Evolutionary conservation across 1,140 invertebrate genomes (phyloP).

Genomic region (Leptinotarsa texana): DNA sequence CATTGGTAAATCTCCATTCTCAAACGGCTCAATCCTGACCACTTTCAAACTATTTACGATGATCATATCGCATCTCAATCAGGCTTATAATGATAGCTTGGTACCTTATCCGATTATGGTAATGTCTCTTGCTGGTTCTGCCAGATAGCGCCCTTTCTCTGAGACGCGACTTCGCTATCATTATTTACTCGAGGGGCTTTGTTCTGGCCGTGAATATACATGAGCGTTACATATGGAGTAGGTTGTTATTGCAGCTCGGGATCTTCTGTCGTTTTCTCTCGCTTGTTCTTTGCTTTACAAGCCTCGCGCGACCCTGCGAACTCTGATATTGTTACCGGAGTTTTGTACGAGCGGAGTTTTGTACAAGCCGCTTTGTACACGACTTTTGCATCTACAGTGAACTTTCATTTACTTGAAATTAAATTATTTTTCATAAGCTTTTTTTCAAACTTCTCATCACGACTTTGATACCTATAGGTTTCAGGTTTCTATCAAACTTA

Average conservation of each 20-base stretch:
- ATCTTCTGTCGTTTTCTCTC: neutral
- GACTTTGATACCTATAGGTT: no score
- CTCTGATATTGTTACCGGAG: constrained; percentile 44
- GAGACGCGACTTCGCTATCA: constrained; percentile 20
- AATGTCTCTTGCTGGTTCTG: constrained; percentile 44
- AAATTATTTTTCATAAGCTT: neutral
- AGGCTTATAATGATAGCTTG: constrained; percentile 40
- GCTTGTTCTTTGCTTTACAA: constrained; percentile 20
- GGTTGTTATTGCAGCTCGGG: constrained; percentile 50
- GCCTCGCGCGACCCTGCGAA: constrained; percentile 37
- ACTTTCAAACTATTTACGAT: constrained; percentile 33
- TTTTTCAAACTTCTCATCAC: no score
- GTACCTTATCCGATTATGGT: constrained; percentile 50
- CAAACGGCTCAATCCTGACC: constrained; percentile 31
- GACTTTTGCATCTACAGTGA: neutral
- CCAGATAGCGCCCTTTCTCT: constrained; percentile 43
- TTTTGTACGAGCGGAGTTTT: constrained; percentile 15
- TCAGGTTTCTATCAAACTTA: no score
- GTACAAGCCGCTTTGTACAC: neutral
- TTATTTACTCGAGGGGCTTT: constrained; percentile 54
- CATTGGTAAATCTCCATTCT: no score
- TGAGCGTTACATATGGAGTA: constrained; percentile 56
- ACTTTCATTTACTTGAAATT: neutral
- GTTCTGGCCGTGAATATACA: constrained; percentile 54
- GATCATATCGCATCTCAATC: constrained; percentile 32